Percentiles rank a stretch among this genome's conserved stretches.
These are phyloP conservation scores for Leptopilina myrica DNA, from an alignment of 2,888 invertebrate genomes.

Conservation along the genomic window DNA sequence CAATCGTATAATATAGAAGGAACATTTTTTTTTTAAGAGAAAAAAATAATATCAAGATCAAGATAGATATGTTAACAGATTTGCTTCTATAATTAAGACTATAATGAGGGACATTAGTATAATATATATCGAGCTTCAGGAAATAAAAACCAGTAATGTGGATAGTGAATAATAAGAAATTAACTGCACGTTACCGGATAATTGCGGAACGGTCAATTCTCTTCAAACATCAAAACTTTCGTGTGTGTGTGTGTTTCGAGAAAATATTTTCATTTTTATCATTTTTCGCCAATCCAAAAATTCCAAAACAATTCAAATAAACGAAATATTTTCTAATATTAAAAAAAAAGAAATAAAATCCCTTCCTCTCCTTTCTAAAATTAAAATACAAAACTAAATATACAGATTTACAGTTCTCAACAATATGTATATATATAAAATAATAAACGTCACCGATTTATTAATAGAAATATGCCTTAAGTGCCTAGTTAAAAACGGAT, in stretches of 20 bases:
- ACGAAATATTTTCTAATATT: no score
- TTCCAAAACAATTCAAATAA: no score
- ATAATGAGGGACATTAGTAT: background rate
- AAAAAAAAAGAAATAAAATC: background rate
- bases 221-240: background rate
- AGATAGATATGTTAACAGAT: background rate
- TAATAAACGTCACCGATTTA: background rate
- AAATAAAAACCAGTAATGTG: constrained; percentile 13
- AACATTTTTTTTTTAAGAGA: background rate
- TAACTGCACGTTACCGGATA: constrained; percentile 26
- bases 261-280: background rate
- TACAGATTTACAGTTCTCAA: no score
- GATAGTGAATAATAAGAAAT: background rate
- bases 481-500: constrained; percentile 59
- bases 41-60: background rate
- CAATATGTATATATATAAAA: background rate
- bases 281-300: no score
- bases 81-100: background rate
- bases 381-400: no score
- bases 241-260: background rate
- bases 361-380: background rate
- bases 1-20: background rate
- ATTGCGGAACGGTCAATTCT: constrained; percentile 15
- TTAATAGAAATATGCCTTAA: background rate
- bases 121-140: background rate